Evolutionary conservation across 2,888 invertebrate genomes (phyloP).

Genomic region (Cerastoderma edule): DNA sequence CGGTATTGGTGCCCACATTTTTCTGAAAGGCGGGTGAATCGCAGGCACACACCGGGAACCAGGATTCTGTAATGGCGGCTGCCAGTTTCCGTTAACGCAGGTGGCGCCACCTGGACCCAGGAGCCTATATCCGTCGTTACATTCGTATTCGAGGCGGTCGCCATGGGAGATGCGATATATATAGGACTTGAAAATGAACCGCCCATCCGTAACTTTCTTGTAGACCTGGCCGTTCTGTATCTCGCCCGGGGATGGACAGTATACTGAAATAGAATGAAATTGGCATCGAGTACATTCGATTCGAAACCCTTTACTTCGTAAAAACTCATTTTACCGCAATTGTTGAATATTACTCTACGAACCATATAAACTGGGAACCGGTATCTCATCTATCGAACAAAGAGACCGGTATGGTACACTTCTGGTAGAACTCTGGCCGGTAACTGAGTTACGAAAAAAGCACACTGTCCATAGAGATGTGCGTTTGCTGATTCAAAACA

Average conservation of each 20-base stretch:
- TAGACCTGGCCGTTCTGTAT: slow-evolving; percentile 86
- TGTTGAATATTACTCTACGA: too few relatives aligned
- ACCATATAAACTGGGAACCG: too few relatives aligned
- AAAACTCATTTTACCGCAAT: too few relatives aligned
- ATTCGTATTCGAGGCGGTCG: slow-evolving; percentile 91
- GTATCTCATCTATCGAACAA: too few relatives aligned
- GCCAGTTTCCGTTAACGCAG: slow-evolving; percentile 97
- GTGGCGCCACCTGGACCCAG: slow-evolving; percentile 95
- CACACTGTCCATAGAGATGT: too few relatives aligned
- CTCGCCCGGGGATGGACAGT: slow-evolving; percentile 28
- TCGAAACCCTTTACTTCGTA: too few relatives aligned
- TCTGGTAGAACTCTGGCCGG: too few relatives aligned
- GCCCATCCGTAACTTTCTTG: slow-evolving; percentile 85
- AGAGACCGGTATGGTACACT: too few relatives aligned
- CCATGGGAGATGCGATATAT: slow-evolving; percentile 85
- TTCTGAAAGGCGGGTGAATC: slow-evolving; percentile 88
- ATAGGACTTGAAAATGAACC: slow-evolving; percentile 97
- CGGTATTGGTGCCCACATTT: slow-evolving; percentile 64
- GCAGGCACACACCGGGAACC: slow-evolving; percentile 92
- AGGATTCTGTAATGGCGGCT: slow-evolving; percentile 88
- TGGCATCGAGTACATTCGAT: too few relatives aligned
- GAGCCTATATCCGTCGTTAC: slow-evolving; percentile 94
- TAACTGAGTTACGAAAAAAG: too few relatives aligned
- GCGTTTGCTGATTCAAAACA: too few relatives aligned
- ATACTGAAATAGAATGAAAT: slow-evolving; percentile 11